These are phyloP conservation scores for Bubo bubo DNA, from an alignment of 2,113 vertebrate genomes.

Conservation along the genomic window DNA sequence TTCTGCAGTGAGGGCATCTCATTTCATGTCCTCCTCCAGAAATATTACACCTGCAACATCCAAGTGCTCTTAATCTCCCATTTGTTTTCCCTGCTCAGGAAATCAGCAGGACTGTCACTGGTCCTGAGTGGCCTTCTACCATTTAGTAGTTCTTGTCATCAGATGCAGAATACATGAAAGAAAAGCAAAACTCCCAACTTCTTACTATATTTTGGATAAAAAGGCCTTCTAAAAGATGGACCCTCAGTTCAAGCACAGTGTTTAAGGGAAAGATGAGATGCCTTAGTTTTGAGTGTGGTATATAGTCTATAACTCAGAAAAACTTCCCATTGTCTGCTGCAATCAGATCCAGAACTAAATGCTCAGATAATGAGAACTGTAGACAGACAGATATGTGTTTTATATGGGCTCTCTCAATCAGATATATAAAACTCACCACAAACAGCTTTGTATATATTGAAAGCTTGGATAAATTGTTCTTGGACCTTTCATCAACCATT, in stretches of 20 bases:
- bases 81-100: neutral
- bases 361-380: neutral
- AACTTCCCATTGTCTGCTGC: neutral
- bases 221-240: neutral
- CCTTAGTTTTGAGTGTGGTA: neutral
- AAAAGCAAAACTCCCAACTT: neutral
- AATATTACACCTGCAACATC: neutral
- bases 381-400: neutral
- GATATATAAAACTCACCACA: neutral
- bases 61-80: neutral
- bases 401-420: neutral
- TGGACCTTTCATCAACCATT: neutral
- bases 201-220: neutral
- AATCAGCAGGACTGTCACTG: neutral
- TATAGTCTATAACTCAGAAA: neutral
- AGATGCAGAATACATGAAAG: neutral
- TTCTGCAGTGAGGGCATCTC: neutral
- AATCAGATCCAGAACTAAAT: neutral
- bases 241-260: neutral
- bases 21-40: neutral
- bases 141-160: neutral
- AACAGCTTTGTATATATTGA: neutral
- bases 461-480: constrained; percentile 13
- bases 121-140: neutral
- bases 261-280: neutral